These are phyloP conservation scores for Bombycilla garrulus DNA, from an alignment of 2,113 vertebrate species.

Conservation along the genomic window DNA sequence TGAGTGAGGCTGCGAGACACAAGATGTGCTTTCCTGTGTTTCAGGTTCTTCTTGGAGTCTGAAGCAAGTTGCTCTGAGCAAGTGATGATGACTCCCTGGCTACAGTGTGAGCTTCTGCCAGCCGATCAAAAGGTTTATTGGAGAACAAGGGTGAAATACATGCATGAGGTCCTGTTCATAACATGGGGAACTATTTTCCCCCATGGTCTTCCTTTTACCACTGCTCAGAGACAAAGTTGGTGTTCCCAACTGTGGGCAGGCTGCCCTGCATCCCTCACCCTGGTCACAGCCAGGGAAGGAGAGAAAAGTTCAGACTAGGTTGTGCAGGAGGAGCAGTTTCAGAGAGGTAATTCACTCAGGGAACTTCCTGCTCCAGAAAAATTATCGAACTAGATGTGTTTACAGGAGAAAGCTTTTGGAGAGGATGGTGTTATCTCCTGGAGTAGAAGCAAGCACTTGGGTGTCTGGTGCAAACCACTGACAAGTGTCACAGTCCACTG, in stretches of 20 bases:
- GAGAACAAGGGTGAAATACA: background rate
- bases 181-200: background rate
- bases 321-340: background rate
- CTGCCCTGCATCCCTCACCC: background rate
- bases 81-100: background rate
- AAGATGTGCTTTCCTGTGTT: background rate
- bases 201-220: background rate
- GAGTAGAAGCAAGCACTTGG: background rate
- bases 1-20: rapidly evolving
- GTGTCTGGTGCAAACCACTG: background rate
- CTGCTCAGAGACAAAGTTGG: background rate
- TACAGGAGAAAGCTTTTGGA: background rate
- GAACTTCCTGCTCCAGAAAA: background rate
- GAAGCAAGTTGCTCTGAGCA: background rate
- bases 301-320: background rate
- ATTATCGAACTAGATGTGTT: background rate
- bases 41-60: background rate
- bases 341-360: background rate
- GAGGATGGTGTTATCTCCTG: background rate
- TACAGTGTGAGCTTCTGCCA: background rate
- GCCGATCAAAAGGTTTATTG: background rate
- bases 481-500: background rate
- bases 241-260: background rate
- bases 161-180: background rate
- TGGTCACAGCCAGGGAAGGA: background rate